Evolutionary conservation across 1,140 invertebrate genomes (phyloP).

Genomic region (Saccostrea echinata): DNA sequence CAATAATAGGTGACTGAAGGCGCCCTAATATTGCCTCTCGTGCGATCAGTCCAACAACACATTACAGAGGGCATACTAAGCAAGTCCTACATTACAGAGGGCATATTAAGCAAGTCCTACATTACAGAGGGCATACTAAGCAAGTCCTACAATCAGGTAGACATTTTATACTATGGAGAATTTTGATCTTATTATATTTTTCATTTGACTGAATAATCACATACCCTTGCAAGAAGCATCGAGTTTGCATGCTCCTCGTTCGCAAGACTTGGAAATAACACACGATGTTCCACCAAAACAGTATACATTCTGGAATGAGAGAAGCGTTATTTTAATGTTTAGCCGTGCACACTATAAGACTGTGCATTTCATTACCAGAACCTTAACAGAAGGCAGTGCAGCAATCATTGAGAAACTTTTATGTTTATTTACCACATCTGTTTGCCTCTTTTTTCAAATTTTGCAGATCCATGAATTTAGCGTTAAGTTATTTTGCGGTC

Average conservation of each 20-base stretch:
- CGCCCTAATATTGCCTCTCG: too few relatives aligned
- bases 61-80: too few relatives aligned
- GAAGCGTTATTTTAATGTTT: neutral
- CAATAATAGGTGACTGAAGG: too few relatives aligned
- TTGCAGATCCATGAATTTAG: neutral
- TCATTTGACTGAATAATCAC: neutral
- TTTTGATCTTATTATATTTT: too few relatives aligned
- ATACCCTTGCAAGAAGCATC: conserved; percentile 48
- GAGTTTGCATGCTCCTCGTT: conserved; percentile 40
- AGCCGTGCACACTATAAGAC: neutral
- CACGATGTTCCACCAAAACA: conserved; percentile 52
- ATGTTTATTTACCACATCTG: neutral
- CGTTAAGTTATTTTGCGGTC: neutral
- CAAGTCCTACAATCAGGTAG: too few relatives aligned
- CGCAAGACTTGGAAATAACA: conserved; percentile 44
- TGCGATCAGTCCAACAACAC: too few relatives aligned
- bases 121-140: too few relatives aligned
- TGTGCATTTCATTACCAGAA: neutral
- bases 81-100: too few relatives aligned
- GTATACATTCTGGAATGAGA: conserved; percentile 45
- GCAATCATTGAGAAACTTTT: conserved; percentile 23
- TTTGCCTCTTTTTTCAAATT: neutral
- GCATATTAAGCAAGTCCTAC: too few relatives aligned
- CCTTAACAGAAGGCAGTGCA: neutral
- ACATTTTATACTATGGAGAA: too few relatives aligned